These are phyloP conservation scores for Diplodus puntazzo DNA, from an alignment of 2,797 vertebrate species.

Conservation along the genomic window DNA sequence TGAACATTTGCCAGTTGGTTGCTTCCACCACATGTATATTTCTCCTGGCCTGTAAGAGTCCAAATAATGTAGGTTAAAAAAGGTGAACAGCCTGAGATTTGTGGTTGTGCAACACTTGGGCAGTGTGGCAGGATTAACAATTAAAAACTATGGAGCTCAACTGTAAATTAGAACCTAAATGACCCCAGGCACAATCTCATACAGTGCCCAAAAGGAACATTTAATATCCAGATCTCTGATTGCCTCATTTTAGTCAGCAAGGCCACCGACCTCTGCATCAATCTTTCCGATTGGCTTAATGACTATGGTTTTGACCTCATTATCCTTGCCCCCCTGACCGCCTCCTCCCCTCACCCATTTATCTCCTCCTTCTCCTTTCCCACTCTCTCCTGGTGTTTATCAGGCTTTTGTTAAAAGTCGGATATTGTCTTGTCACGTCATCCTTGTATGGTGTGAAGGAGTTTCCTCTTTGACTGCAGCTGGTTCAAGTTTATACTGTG, in stretches of 20 bases:
- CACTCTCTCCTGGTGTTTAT: slow-evolving; percentile 37
- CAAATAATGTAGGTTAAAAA: not conserved
- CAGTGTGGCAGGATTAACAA: slow-evolving; percentile 28
- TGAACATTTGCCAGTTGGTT: not conserved
- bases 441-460: slow-evolving; percentile 13
- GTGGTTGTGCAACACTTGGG: slow-evolving; percentile 7
- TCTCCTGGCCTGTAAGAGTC: not conserved
- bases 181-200: slow-evolving; percentile 46
- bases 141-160: slow-evolving; percentile 34
- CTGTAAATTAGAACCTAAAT: slow-evolving; percentile 68
- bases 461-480: slow-evolving; percentile 11
- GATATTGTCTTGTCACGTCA: slow-evolving; percentile 42
- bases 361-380: slow-evolving; percentile 75
- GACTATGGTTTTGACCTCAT: slow-evolving; percentile 84
- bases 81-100: slow-evolving; percentile 13
- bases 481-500: slow-evolving; percentile 22
- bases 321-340: slow-evolving; percentile 77
- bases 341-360: slow-evolving; percentile 69
- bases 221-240: slow-evolving; percentile 72
- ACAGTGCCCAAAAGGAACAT: slow-evolving; percentile 57
- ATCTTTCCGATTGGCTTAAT: slow-evolving; percentile 89
- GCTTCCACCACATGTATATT: not conserved
- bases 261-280: slow-evolving; percentile 73
- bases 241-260: slow-evolving; percentile 71
- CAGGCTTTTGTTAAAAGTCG: slow-evolving; percentile 33